phyloP scores from a whole-genome alignment of 1,140 invertebrate genomes.

The Chironomus tepperi region DNA sequence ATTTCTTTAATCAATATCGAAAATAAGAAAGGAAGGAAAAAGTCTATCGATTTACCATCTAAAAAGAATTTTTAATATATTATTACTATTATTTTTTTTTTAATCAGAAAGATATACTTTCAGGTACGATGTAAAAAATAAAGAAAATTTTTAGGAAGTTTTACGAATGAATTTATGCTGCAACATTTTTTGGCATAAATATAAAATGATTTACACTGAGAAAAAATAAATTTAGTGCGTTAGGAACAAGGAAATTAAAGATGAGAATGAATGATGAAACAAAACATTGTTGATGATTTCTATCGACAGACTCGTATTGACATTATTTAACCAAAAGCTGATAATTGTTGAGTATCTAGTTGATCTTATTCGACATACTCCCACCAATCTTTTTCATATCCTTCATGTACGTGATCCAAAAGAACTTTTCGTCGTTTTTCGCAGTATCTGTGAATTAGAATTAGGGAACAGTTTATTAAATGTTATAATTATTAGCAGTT shows the following conservation, averaged over 20 bases:
- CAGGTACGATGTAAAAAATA: background rate
- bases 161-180: too few species aligned
- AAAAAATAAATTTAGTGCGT: background rate
- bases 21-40: background rate
- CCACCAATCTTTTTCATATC: slow-evolving; percentile 98
- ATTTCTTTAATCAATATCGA: background rate
- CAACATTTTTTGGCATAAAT: too few species aligned
- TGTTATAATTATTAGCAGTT: too few species aligned
- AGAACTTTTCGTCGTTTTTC: slow-evolving; percentile 90
- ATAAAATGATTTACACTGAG: background rate
- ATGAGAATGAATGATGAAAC: background rate
- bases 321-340: background rate
- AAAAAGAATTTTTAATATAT: background rate
- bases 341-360: background rate
- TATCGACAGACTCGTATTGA: background rate
- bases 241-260: background rate
- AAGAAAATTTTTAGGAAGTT: too few species aligned
- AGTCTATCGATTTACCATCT: background rate
- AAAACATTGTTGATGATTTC: too few species aligned
- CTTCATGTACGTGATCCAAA: slow-evolving; percentile 94
- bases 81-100: background rate
- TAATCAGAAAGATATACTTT: background rate
- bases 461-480: slow-evolving; percentile 20
- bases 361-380: slow-evolving; percentile 73
- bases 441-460: slow-evolving; percentile 72